Evolutionary conservation across 2,113 vertebrate genomes (phyloP), one percentile per base, ranked within the genome.

Genomic region (Struthio camelus): DNA sequence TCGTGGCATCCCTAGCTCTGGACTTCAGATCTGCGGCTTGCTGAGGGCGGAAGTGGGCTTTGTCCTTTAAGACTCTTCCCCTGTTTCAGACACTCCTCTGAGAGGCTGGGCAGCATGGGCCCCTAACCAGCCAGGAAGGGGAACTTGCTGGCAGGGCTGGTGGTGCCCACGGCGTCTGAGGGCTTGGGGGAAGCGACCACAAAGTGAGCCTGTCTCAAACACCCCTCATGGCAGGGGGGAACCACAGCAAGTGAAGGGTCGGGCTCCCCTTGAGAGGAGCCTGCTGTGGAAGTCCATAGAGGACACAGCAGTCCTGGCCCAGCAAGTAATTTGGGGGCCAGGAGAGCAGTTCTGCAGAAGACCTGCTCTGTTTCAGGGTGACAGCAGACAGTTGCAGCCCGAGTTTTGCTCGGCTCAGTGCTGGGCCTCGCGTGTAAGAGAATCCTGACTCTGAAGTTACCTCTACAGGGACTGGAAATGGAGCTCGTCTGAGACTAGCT

Each of bases 401-500:
- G 34, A 59, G 46, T 48, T 48, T 19, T 19, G 46, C 46, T 19
- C 19, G 46, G 18, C 46, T 48, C 34, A 1, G 42, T 3, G 28
- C 70, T 19, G 71, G 16, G 16, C 32, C 30, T 4, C 4, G 9
- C 5, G 0, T 2, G 3, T 56, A 48, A 27, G 2, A 42, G 73
- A 48, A 7, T 30, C 48, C 50, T 16, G 1, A 4, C 0, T 2
- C 42, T 2, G 34, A 4, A 15, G 44, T 36, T 4, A 14, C 30
- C 7, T 1, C 2, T 24, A 9, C 28, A n/a, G 20, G 48, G 30
- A 6, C 36, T 38, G 78, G 13, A 23, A 8, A 27, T 1, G 10
- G 53, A 75, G 80, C 85, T 27, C 0, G 2, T 18, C 66, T 5
- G 1, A 38, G 46, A 17, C 15, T 3, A 1, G 22, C 40, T n/a